These are phyloP conservation scores for Pantelozetes paolii DNA, from an alignment of 2,888 invertebrate genomes.

Conservation along the genomic window DNA sequence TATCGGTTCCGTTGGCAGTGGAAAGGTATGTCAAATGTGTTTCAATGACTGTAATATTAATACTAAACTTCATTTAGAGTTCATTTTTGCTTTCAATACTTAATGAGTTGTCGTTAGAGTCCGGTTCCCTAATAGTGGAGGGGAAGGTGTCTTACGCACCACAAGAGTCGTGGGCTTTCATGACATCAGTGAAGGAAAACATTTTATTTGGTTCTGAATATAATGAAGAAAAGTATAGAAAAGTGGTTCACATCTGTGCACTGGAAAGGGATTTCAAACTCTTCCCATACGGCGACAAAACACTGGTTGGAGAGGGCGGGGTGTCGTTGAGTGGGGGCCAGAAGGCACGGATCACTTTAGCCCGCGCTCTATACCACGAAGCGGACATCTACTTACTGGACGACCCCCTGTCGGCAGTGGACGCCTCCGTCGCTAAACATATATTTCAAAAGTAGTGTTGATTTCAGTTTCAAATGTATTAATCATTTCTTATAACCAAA, in stretches of 20 bases:
- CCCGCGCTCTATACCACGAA: conserved; percentile 50
- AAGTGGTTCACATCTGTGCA: conserved; percentile 56
- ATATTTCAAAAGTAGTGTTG: conserved; percentile 48
- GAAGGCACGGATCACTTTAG: conserved; percentile 58
- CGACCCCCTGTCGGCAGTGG: conserved; percentile 48
- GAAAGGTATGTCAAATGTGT: conserved; percentile 52
- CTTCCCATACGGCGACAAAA: conserved; percentile 56
- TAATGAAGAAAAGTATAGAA: conserved; percentile 57
- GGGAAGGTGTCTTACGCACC: conserved; percentile 36
- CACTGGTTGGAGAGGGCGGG: conserved; percentile 59
- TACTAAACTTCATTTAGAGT: conserved; percentile 16
- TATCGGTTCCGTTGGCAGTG: conserved; percentile 82
- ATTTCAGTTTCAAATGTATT: neutral
- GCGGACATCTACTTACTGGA: conserved; percentile 48
- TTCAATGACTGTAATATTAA: neutral
- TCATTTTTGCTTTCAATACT: conserved; percentile 38
- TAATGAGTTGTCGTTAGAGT: conserved; percentile 30
- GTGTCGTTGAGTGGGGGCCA: conserved; percentile 59
- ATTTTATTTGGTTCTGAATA: conserved; percentile 77
- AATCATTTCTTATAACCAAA: neutral
- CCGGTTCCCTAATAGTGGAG: neutral
- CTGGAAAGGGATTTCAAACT: conserved; percentile 55
- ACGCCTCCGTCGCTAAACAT: conserved; percentile 46
- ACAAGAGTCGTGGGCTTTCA: conserved; percentile 40
- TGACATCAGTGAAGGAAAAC: conserved; percentile 78